Evolutionary conservation across 2,888 invertebrate species (phyloP), one percentile per base, ranked within the genome.

Genomic region (Timema cristinae): DNA sequence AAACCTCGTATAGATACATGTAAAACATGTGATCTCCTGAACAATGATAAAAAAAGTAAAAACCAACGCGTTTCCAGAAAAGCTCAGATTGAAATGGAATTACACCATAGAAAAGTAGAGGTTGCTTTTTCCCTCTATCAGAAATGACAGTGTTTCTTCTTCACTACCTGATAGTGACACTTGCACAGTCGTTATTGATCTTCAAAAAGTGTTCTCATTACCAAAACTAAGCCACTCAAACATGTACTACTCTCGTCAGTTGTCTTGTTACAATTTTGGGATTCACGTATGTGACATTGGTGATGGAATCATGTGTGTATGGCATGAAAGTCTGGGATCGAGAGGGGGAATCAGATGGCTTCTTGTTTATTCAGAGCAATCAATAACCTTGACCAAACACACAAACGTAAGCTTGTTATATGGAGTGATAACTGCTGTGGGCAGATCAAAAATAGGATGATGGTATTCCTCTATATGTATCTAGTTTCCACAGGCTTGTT

Each of bases 141-240:
- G 48, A 63, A 63, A 32, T 32, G 63, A 63, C 56, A 63, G 9
- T 47, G 32, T 63, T 63, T 8, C 13, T 32, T 32, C 63, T 48
- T 47, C 16, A 69, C n/a, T 69, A 52, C 75, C 77, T 7, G 15
- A 59, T 83, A 76, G 76, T 70, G 72, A 69, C 50, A 72, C 61
- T 51, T 73, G 74, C 66, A 72, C 68, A n/a, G 49, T 75, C 15
- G 68, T 76, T 32, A 75, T 79, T 73, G 78, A 79, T 73, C 73
- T 79, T 68, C 77, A 80, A 75, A 77, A 79, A 75, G 79, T 79
- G n/a, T 69, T 78, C 66, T 76, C 76, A 56, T 73, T 77, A 61
- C 79, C 78, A 50, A 78, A 76, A 67, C 75, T 80, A 69, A 78
- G 47, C 7, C 63, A 15, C 78, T 75, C 75, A 13, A 74, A 77